Percentiles rank a stretch among this genome's conserved stretches.
These are phyloP conservation scores for Cyrtorhinus lividipennis DNA, from an alignment of 1,140 invertebrate species.

Conservation along the genomic window DNA sequence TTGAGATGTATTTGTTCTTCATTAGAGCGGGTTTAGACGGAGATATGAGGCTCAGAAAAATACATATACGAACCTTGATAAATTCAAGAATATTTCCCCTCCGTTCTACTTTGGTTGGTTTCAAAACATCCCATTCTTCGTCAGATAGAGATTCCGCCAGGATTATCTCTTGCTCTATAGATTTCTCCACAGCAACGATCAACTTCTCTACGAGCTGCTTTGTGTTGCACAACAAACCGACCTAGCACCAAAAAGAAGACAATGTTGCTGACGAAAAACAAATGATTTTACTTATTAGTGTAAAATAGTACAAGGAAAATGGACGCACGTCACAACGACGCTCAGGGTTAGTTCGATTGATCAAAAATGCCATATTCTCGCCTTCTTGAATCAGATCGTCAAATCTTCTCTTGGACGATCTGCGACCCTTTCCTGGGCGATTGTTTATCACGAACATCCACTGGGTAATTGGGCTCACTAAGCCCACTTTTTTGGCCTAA, in stretches of 20 bases:
- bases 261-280: too few relatives aligned
- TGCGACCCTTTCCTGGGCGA: constrained; percentile 36
- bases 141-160: constrained; percentile 55
- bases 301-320: background rate
- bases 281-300: background rate
- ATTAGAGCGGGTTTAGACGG: too few relatives aligned
- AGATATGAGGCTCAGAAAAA: too few relatives aligned
- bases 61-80: too few relatives aligned
- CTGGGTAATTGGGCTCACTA: constrained; percentile 54
- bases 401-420: constrained; percentile 33
- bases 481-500: constrained; percentile 43
- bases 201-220: constrained; percentile 46
- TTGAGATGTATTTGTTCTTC: too few relatives aligned
- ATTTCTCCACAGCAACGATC: constrained; percentile 43
- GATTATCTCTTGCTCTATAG: constrained; percentile 47
- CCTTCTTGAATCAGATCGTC: constrained; percentile 50
- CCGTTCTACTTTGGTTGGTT: constrained; percentile 48
- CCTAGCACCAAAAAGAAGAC: too few relatives aligned
- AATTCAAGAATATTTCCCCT: constrained; percentile 42
- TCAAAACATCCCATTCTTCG: constrained; percentile 64
- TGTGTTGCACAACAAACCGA: constrained; percentile 43
- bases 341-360: constrained; percentile 44
- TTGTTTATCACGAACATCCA: constrained; percentile 54
- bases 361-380: constrained; percentile 65
- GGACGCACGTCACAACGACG: constrained; percentile 37